Conservation (phyloP, 2,113 vertebrate species). For the human (Homo sapiens) region GRCh38 chr6:11814001-11814500, state of each 20-base stretch:
- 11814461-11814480: not conserved
- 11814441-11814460: not conserved
- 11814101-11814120: not conserved
- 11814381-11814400: not conserved
- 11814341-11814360: not conserved
- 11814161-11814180: not conserved
- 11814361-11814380: not conserved
- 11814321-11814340: not conserved
- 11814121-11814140: not conserved
- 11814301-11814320: accelerated
- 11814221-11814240: not conserved
- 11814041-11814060: not conserved
- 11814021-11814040: not conserved
- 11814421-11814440: not conserved
- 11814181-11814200: not conserved
- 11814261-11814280: constrained; percentile 17
- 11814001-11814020: not conserved
- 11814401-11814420: not conserved
- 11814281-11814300: not conserved
- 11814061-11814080: constrained; percentile 10
- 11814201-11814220: not conserved
- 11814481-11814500: constrained; percentile 21
- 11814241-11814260: not conserved
- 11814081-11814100: not conserved
- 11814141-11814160: not conserved